Base-by-base conservation (phyloP, 2,888 invertebrate genomes). In the Drosophila tanythrix region DNA sequence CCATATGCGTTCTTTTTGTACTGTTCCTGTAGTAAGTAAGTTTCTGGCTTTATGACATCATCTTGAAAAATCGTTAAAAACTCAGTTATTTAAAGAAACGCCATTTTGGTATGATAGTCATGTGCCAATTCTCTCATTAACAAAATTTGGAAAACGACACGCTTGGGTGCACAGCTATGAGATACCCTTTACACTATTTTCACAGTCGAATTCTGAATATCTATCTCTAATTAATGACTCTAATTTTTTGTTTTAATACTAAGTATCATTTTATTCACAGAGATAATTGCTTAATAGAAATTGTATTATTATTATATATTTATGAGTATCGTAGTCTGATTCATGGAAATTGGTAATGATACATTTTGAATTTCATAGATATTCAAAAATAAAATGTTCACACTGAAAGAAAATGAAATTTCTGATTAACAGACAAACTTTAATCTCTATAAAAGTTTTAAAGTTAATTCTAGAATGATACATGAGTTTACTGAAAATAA, bases 61-160 rank as follows among this genome's bases (percentile, higher is more conserved):
- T 68, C 63, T 81, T 58, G 36, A 58, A 66, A 68, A 81, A 43
- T 53, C 53, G 53, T 51, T 77, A 59, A 40, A 61, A 65, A 50
- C 53, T 62, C 36, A 31, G 55, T 81, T 79, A 69, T 77, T 72
- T 72, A 21, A 69, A 81, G 68, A 79, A 72, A 73, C 40, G 55
- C 74, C 67, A 31, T 70, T 76, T 89, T 72, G 67, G 83, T 52
- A 85, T 85, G 80, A 60, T 67, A 70, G 74, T 82, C 84, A 84
- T 88, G 88, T 68, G 70, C 46, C 80, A 73, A 71, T 77, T 81
- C 48, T 58, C 60, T 46, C 51, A 81, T 72, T 66, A 57, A 21
- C 58, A 60, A 68, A 71, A 68, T 67, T 64, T 50, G 53, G 51
- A 13, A 25, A 29, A 35, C 29, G 7, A 36, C 13, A 27, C 13